These are phyloP conservation scores for Tragopan temminckii DNA, from an alignment of 2,797 vertebrate species.

Conservation along the genomic window DNA sequence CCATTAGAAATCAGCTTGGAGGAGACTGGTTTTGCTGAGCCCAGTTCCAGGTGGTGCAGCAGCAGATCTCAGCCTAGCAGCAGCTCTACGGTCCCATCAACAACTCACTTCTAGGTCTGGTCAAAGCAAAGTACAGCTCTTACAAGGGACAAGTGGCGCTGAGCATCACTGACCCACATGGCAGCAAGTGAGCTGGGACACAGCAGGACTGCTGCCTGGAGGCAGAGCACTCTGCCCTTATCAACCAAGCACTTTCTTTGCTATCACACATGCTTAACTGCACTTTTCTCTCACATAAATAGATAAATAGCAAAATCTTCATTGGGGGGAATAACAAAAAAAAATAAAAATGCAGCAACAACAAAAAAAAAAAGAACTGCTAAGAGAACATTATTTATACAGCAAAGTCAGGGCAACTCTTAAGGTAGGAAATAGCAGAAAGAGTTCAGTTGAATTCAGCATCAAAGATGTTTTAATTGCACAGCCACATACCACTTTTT, in stretches of 20 bases:
- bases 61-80: rapidly evolving
- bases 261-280: rapidly evolving
- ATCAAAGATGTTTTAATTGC: neutral
- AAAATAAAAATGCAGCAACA: too few relatives aligned
- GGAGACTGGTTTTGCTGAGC: rapidly evolving
- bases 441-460: rapidly evolving
- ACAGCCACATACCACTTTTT: rapidly evolving
- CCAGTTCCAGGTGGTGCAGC: rapidly evolving
- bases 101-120: neutral
- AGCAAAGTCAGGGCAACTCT: neutral
- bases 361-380: neutral
- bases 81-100: neutral
- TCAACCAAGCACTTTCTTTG: neutral
- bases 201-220: neutral
- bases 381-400: rapidly evolving
- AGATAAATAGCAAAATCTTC: neutral
- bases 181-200: neutral
- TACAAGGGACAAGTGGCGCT: neutral
- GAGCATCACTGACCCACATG: neutral
- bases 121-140: neutral
- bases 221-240: neutral
- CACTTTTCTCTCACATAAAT: too few relatives aligned
- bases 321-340: too few relatives aligned
- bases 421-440: neutral
- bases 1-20: rapidly evolving